Evolutionary conservation across 2,797 vertebrate genomes (phyloP), one percentile per base, ranked within the genome.

Genomic region (Melanotaenia parkinsoni): DNA sequence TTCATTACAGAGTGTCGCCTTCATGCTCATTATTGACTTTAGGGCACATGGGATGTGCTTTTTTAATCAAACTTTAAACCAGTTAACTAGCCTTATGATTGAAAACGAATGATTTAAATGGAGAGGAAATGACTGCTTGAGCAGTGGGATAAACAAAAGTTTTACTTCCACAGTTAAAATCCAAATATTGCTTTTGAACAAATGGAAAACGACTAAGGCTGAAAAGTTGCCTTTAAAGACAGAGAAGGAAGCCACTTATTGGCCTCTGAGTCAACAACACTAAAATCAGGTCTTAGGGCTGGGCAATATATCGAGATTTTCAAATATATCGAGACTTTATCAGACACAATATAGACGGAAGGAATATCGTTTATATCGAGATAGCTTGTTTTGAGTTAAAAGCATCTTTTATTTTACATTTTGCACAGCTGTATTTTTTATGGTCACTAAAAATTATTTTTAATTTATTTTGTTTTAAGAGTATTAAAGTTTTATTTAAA

Each of bases 1-100:
- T 47, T 47, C 7, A 53, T 5, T 54, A n/a, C n/a, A 2, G 33
- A 20, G 22, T 4, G 11, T 22, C 51, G 1, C 1, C 26, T 62
- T 58, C n/a, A 62, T n/a, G 54, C n/a, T 53, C 67, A 24, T 53
- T 67, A 56, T 9, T 14, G n/a, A 16, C 32, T 65, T 68, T 37
- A 50, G 16, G 53, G 13, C 51, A 50, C 9, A 37, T 61, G 3
- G 28, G 32, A 61, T 58, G 33, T 3, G 28, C 28, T 57, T 57
- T 32, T 32, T 28, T 13, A 45, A 54, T 67, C 12, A 16, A 47
- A 40, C 12, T 58, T 28, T 50, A 59, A 66, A 50, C 12, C n/a
- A 53, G 47, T 32, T 28, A 35, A 24, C 18, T 5, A 43, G 5
- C 5, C 45, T 16, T 26, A 9, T 26, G 10, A 61, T 9, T 24